Conservation (phyloP, 2,888 invertebrate genomes). For the Amphipoea oculea region DNA sequence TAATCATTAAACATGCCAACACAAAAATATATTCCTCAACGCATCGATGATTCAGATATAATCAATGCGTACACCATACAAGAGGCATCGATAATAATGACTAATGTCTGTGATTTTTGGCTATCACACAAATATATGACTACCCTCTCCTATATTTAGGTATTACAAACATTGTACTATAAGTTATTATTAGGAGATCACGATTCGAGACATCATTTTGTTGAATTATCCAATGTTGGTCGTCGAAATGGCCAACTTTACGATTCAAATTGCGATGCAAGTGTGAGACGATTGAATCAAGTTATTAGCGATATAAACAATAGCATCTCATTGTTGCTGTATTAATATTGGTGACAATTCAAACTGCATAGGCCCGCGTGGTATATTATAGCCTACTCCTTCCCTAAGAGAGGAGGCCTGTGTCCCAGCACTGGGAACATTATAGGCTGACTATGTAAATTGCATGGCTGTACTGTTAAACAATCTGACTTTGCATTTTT, state of each 20-base stretch:
- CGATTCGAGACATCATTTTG: slow-evolving; percentile 28
- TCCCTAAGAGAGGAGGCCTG: too few species aligned
- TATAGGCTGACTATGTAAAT: not conserved
- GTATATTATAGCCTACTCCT: too few species aligned
- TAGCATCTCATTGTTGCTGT: not conserved
- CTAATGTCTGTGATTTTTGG: slow-evolving; percentile 60
- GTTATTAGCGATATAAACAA: slow-evolving; percentile 1
- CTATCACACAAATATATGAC: slow-evolving; percentile 58
- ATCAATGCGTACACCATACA: slow-evolving; percentile 41
- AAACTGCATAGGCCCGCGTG: not conserved
- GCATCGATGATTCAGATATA: slow-evolving; percentile 52
- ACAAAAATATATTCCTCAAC: slow-evolving; percentile 54
- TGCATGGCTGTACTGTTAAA: too few species aligned
- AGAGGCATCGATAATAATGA: slow-evolving; percentile 52
- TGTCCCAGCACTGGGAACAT: too few species aligned
- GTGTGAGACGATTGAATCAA: not conserved
- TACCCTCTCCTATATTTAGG: slow-evolving; percentile 49
- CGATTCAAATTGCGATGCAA: slow-evolving; percentile 14
- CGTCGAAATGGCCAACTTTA: slow-evolving; percentile 23
- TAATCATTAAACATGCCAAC: slow-evolving; percentile 50
- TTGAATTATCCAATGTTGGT: slow-evolving; percentile 39
- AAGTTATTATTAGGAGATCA: slow-evolving; percentile 45
- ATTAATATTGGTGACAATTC: not conserved
- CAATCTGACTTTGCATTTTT: not conserved
- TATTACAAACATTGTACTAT: slow-evolving; percentile 47